Conservation (phyloP, 2,797 vertebrate species). For the Sciurus vulgaris region DNA sequence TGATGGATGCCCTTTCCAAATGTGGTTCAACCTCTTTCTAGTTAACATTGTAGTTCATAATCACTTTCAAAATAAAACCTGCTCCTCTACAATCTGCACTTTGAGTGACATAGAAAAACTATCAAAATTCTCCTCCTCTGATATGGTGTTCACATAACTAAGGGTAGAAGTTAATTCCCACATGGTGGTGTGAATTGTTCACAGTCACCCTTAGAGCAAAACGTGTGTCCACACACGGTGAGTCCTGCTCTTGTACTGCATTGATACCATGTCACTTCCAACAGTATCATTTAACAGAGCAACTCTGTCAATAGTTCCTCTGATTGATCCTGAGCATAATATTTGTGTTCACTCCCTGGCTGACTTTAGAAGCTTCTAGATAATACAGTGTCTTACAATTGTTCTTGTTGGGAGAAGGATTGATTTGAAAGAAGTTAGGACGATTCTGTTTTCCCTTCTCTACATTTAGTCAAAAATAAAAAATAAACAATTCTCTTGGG, state of each 20-base stretch:
- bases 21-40: not conserved
- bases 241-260: not conserved
- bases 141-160: not conserved
- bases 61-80: not conserved
- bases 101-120: not conserved
- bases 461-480: not conserved
- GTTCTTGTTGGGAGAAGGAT: not conserved
- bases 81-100: not conserved
- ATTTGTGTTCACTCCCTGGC: not conserved
- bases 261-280: not conserved
- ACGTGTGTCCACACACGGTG: not conserved
- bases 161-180: not conserved
- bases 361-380: not conserved
- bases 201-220: not conserved
- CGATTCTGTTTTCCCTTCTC: not conserved
- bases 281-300: not conserved
- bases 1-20: not conserved
- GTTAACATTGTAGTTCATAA: not conserved
- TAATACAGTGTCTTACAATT: not conserved
- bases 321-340: constrained; percentile 3
- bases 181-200: not conserved
- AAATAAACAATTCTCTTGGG: not conserved
- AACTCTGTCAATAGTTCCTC: not conserved
- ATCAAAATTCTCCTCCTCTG: not conserved
- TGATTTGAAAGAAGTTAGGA: not conserved